Evolutionary conservation across 2,797 vertebrate genomes (phyloP).

Genomic region (Danio tinwini): DNA sequence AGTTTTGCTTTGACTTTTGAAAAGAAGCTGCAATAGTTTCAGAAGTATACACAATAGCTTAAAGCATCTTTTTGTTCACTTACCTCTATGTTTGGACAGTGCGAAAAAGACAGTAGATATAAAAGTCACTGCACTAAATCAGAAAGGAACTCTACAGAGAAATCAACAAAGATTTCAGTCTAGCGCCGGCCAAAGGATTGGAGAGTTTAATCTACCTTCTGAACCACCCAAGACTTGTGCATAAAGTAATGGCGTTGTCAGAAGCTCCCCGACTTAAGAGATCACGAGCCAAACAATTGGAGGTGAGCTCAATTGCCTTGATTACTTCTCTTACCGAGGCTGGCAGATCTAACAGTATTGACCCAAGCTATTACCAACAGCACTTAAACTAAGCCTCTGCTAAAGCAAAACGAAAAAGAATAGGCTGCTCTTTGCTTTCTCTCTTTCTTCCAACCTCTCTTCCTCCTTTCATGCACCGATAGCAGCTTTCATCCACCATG

Average conservation of each 20-base stretch:
- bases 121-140: not conserved
- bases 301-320: constrained; percentile 41
- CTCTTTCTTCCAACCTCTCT: not conserved
- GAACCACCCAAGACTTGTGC: constrained; percentile 13
- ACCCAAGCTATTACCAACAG: constrained; percentile 35
- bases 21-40: not conserved
- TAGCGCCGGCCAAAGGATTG: not conserved
- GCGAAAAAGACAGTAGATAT: too few species aligned
- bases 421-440: constrained; percentile 9
- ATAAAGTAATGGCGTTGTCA: constrained; percentile 33
- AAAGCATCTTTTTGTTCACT: not conserved
- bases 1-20: not conserved
- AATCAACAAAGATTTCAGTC: not conserved
- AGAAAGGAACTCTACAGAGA: not conserved
- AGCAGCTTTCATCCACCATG: constrained; percentile 21
- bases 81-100: not conserved
- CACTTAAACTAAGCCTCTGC: constrained; percentile 36
- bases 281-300: constrained; percentile 39
- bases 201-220: constrained; percentile 26
- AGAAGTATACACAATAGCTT: not conserved
- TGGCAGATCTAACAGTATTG: constrained; percentile 35
- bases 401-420: constrained; percentile 23
- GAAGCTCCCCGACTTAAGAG: constrained; percentile 26
- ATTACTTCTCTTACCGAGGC: constrained; percentile 29
- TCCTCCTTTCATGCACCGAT: not conserved